These are phyloP conservation scores for Lasioglossum albipes DNA, from an alignment of 1,140 invertebrate species.

Conservation along the genomic window DNA sequence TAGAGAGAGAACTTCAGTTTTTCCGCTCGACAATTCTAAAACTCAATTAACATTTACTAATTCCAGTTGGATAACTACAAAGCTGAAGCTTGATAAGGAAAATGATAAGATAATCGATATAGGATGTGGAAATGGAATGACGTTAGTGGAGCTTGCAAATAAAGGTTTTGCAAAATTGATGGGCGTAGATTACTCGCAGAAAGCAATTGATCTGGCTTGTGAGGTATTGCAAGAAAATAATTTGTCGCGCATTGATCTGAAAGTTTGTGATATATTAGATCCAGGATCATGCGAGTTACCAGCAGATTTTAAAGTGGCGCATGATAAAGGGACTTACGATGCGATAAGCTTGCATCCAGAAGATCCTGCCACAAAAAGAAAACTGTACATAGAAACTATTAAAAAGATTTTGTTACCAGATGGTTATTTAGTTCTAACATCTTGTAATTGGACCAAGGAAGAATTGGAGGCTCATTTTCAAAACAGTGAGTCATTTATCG, in stretches of 20 bases:
- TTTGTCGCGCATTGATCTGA: slow-evolving; percentile 80
- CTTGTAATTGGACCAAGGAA: slow-evolving; percentile 95
- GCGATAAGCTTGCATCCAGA: slow-evolving; percentile 91
- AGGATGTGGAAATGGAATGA: slow-evolving; percentile 95
- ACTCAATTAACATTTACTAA: too few relatives aligned
- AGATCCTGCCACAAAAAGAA: slow-evolving; percentile 82
- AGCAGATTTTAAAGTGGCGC: slow-evolving; percentile 82
- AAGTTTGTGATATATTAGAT: slow-evolving; percentile 83
- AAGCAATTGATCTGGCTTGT: slow-evolving; percentile 88
- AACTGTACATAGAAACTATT: slow-evolving; percentile 86
- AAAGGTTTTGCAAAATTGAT: slow-evolving; percentile 87
- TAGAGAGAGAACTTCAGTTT: too few relatives aligned
- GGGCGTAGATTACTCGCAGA: slow-evolving; percentile 92
- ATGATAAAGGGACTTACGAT: slow-evolving; percentile 97
- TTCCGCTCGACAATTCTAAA: too few relatives aligned
- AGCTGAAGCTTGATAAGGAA: slow-evolving; percentile 69
- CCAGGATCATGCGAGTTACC: slow-evolving; percentile 58
- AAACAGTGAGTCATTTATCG: slow-evolving; percentile 74
- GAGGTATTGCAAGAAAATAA: slow-evolving; percentile 83
- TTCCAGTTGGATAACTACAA: slow-evolving; percentile 71
- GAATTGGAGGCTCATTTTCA: slow-evolving; percentile 89
- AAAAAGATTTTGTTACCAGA: slow-evolving; percentile 81
- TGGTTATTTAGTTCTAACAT: slow-evolving; percentile 91
- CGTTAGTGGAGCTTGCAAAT: slow-evolving; percentile 87
- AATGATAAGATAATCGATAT: slow-evolving; percentile 83